Evolutionary conservation across 2,888 invertebrate genomes (phyloP), one percentile per base, ranked within the genome.

Genomic region (Syrista parreyssii): DNA sequence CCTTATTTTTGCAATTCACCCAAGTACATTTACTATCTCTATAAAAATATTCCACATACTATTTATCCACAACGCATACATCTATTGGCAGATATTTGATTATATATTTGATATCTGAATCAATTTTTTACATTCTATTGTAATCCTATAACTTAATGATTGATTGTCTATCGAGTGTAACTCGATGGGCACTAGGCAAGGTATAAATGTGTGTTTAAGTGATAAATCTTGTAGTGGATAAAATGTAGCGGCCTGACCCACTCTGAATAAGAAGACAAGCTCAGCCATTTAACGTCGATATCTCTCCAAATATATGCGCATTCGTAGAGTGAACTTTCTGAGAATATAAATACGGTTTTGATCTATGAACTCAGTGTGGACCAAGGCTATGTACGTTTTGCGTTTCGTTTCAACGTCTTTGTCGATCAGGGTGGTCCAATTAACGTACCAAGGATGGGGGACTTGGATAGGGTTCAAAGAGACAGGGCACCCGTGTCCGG

Each of bases 201-300:
- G 79, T 79, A 81, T 86, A 86, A 86, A 86, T 86, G 83, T 85
- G 84, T 85, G 85, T 86, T 86, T 86, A 86, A 86, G 83, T 84
- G 86, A 86, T 86, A 86, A 86, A 86, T 86, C 86, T 85, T 79
- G 81, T 81, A 85, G 85, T 83, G 23, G 9, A 15, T 55, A 6
- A 55, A 55, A 9, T 55, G 9, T 23, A 9, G 55, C 55, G 23
- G 9, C 55, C 23, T 55, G 23, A 55, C 15, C 15, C 6, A 40
- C 55, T 55, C 9, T 55, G 55, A 55, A 55, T 55, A 55, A 23
- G 23, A 23, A 23, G 9, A 9, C 55, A 55, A 55, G 55, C 23
- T 9, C 23, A 6, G 55, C 55, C 23, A 55, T 23, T 55, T 55
- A 55, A 55, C 55, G 81, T 84, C 85, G 81, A 85, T 86, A 86